Evolutionary conservation across 1,140 invertebrate species (phyloP), one percentile per base, ranked within the genome.

Genomic region (Drosophila arizonae): DNA sequence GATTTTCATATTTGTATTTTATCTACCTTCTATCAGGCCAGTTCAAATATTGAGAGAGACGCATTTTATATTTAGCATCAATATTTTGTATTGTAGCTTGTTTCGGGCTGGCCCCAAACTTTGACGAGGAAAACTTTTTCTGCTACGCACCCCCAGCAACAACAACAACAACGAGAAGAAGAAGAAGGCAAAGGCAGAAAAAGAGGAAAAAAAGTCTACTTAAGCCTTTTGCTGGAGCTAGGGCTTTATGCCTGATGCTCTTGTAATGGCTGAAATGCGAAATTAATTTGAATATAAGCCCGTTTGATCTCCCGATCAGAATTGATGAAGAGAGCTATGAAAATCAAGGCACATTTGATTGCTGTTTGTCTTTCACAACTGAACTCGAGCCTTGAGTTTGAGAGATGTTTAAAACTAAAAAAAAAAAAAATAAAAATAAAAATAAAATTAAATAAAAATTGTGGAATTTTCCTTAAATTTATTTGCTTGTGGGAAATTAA

Each of bases 61-160:
- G 11, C 66, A 56, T 73, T 76, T 82, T 74, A 88, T 82, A 84
- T 88, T 88, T 79, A 78, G 84, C 88, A 88, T 88, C 80, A 84
- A 88, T 88, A 88, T 88, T 88, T 78, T 73, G 63, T 62, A 72
- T 88, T 88, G 74, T 79, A 55, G 73, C 61, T 72, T 65, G 69
- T 73, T 81, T 72, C 36, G 6, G 10, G 10, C 36, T 48, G 56
- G 62, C 60, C 51, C 56, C 62, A 28, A 62, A 46, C 43, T 46
- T 46, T 46, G 13, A 1, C 6, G 6, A 4, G 3, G 43, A 48
- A 76, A 82, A 82, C 76, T 87, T 86, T 84, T 76, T 54, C 11
- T 58, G 46, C 46, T 65, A 39, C 36, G 79, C 65, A 72, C 69
- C 79, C 77, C 77, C 76, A 70, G 73, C 13, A 46, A 4, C 17